A percentile compares a stretch with the other conserved stretches of the same genome.
These are phyloP conservation scores for Saccostrea echinata DNA, from an alignment of 1,140 invertebrate genomes.

Conservation along the genomic window DNA sequence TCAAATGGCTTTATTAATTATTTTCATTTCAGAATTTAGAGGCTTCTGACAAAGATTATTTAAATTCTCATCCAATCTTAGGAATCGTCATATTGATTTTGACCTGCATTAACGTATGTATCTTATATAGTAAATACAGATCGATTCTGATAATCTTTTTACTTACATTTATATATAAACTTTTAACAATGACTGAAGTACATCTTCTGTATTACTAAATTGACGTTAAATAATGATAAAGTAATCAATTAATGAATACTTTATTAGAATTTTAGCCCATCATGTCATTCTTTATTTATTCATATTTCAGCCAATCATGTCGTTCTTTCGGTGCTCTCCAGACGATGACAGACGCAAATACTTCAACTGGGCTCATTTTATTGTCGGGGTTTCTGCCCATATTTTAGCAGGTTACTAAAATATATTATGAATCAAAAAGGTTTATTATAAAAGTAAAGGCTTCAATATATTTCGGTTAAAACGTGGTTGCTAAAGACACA, in stretches of 20 bases:
- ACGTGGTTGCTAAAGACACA: too few species aligned
- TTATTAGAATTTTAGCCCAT: too few species aligned
- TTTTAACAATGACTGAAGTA: too few species aligned
- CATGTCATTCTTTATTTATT: not conserved
- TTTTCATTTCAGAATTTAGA: not conserved
- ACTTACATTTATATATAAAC: too few species aligned
- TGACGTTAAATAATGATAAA: too few species aligned
- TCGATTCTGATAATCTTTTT: too few species aligned
- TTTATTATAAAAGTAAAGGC: too few species aligned
- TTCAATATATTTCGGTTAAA: too few species aligned
- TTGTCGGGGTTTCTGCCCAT: constrained; percentile 22
- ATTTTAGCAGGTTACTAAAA: not conserved
- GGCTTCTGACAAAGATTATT: constrained; percentile 10
- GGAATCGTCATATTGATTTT: constrained; percentile 36
- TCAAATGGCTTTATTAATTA: too few species aligned
- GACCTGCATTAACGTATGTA: constrained; percentile 38
- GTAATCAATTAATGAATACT: too few species aligned
- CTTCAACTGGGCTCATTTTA: constrained; percentile 44
- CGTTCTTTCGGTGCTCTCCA: constrained; percentile 27
- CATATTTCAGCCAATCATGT: constrained; percentile 28
- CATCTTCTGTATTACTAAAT: too few species aligned
- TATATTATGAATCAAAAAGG: too few species aligned
- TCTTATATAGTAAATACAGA: not conserved
- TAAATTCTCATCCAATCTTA: constrained; percentile 17
- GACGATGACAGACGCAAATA: not conserved